Evolutionary conservation across 2,888 invertebrate genomes (phyloP), one percentile per base, ranked within the genome.

Genomic region (Chirona hameri): DNA sequence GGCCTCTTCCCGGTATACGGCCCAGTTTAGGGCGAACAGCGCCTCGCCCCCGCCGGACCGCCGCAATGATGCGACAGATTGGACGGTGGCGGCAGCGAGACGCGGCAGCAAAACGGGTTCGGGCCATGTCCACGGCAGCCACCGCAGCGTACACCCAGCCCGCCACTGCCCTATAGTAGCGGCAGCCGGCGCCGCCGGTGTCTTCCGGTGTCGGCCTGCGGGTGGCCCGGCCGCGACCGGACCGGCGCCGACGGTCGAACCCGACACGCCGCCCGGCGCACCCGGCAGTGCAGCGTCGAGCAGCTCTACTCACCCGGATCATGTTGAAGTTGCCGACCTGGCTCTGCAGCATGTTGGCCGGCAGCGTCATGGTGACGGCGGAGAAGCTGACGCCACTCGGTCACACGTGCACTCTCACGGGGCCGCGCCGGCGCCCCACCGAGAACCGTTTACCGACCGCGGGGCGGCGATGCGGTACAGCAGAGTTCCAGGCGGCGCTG

Each of bases 261-360:
- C 76, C n/a, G 69, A 69, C n/a, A 4, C 69, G 69, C 29, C 29
- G 29, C 60, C 60, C 60, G 24, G 7, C 60, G 21, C 60, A n/a
- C n/a, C n/a, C n/a, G n/a, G n/a, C 76, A 39, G n/a, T 21, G 14
- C n/a, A 29, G 69, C 29, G n/a, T n/a, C n/a, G n/a, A n/a, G n/a
- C n/a, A n/a, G 1, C 76, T 2, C 39, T 29, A 79, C 79, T 48
- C 52, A 79, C 79, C 79, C 79, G 79, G 14, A 79, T 79, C 79
- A 79, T 79, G 79, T 79, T 79, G 79, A 79, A 79, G 79, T 79
- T 79, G 79, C 48, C 79, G 48, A 52, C 79, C 52, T 79, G 79
- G 79, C 79, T 52, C 27, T 48, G 52, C 79, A 79, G 48, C 48
- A 79, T 79, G 79, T 48, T 52, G 27, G 52, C 79, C 79, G 79